These are phyloP conservation scores for Noctua comes DNA, from an alignment of 2,888 invertebrate genomes.

Conservation along the genomic window DNA sequence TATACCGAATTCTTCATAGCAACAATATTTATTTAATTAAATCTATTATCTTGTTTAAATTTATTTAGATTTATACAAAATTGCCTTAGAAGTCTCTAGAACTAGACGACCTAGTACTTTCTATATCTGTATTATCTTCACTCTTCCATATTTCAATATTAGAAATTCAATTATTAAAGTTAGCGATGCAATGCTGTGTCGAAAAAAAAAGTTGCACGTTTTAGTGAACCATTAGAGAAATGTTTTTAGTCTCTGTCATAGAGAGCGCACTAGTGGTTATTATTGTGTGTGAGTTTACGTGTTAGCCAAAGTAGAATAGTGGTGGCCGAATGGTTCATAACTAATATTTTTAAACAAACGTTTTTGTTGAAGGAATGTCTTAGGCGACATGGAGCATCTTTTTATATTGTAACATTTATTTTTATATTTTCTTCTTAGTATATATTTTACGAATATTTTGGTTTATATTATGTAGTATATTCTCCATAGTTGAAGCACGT, in stretches of 20 bases:
- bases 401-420: slow-evolving; percentile 73
- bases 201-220: slow-evolving; percentile 83
- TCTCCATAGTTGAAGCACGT: slow-evolving; percentile 64
- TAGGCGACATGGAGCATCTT: slow-evolving; percentile 84
- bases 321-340: slow-evolving; percentile 69
- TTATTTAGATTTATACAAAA: slow-evolving; percentile 59
- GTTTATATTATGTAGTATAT: slow-evolving; percentile 70
- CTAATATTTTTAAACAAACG: slow-evolving; percentile 71
- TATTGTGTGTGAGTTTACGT: slow-evolving; percentile 82
- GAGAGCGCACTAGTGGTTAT: slow-evolving; percentile 83
- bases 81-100: slow-evolving; percentile 77
- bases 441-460: slow-evolving; percentile 61
- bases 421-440: slow-evolving; percentile 66
- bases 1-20: slow-evolving; percentile 64
- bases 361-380: slow-evolving; percentile 84
- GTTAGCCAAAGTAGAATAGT: slow-evolving; percentile 79
- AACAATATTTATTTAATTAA: slow-evolving; percentile 52
- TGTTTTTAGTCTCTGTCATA: slow-evolving; percentile 78
- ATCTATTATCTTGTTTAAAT: slow-evolving; percentile 58
- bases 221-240: slow-evolving; percentile 80
- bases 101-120: slow-evolving; percentile 80
- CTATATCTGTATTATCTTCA: slow-evolving; percentile 85
- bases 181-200: slow-evolving; percentile 77
- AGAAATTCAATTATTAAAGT: slow-evolving; percentile 71
- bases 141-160: slow-evolving; percentile 89